Evolutionary conservation across 2,888 invertebrate genomes (phyloP), one percentile per base, ranked within the genome.

Genomic region (Brachycybe producta): DNA sequence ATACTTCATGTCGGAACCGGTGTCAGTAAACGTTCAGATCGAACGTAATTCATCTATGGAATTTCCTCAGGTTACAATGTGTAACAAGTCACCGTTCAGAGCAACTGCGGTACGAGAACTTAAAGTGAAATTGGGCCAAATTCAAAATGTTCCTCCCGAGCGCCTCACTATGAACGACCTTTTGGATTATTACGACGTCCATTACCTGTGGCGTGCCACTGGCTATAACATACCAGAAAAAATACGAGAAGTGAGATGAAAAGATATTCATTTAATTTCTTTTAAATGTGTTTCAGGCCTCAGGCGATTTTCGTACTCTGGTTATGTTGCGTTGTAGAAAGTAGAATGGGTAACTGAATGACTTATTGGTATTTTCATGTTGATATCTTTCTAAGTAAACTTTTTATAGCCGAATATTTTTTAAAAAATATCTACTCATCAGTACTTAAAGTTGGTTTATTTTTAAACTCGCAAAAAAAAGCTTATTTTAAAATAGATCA

Each of bases 1-100:
- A 8, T 13, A 32, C n/a, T 47, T 26, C 13, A 15, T 47, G 27
- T 47, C 47, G 7, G 21, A 47, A 36, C 47, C 47, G 4, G 47
- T 47, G 3, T 15, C 38, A 7, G 27, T 47, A 23, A 38, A 26
- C 27, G 19, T 47, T 3, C 35, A 47, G 27, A 24, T 47, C 17
- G 13, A 17, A 13, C 24, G 47, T 2, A 47, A 47, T 26, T 26
- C 23, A 21, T 38, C 32, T 7, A 32, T 47, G 38, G n/a, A 36
- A n/a, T 36, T 47, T 7, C 47, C 47, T 11, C 32, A 15, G 1
- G 38, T 47, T 7, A 47, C 47, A 3, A 35, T 47, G 15, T 47
- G 47, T 27, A 34, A 34, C 15, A 47, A 47, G 38, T 36, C 43
- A 15, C 43, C n/a, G 5, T 43, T 43, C 15, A 24, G 30, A 19